Base-by-base conservation (phyloP, 92 coral and sea anemone genomes). In the Meandrina meandrites region DNA sequence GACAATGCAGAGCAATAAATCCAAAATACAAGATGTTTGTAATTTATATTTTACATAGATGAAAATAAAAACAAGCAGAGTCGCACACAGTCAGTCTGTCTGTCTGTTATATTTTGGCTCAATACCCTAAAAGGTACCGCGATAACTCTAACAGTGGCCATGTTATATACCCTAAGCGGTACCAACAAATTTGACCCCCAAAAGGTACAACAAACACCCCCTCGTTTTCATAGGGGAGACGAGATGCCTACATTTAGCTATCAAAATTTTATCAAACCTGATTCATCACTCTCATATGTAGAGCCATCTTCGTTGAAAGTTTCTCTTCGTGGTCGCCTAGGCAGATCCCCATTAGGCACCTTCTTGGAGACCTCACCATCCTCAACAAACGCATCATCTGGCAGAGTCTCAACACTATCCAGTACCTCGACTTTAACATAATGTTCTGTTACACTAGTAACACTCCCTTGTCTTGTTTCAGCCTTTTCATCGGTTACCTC, bases 351-450 rank as follows among this genome's bases (percentile, higher is more conserved):
- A 88, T 90, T 92, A 56, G 87, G 80, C 76, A 88, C 54, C 60
- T 47, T 56, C 24, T 47, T 31, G 28, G 87, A 34, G 21, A 30
- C 27, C 1, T 37, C 35, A 4, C 42, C 50, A 31, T 83, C 83
- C 42, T 80, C 81, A 17, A 62, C 64, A 70, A 88, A 84, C 28
- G 76, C 72, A 35, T 67, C 82, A 30, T 57, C 79, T 17, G 98
- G 98, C 67, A 88, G 91, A 1, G 64, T 84, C 54, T 70, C 91
- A 18, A 93, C 74, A 47, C 83, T 87, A 40, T 94, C 96, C 15
- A 91, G 58, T 48, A 93, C 79, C 71, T 94, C 98, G 37, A 94
- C 98, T 50, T 94, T 94, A 53, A 94, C 90, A 79, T 94, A 94
- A 83, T 94, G 90, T 79, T 94, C 98, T 15, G 94, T 94, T 72